Evolutionary conservation across 2,888 invertebrate genomes (phyloP), one percentile per base, ranked within the genome.

Genomic region (Rhabditoides inermis): DNA sequence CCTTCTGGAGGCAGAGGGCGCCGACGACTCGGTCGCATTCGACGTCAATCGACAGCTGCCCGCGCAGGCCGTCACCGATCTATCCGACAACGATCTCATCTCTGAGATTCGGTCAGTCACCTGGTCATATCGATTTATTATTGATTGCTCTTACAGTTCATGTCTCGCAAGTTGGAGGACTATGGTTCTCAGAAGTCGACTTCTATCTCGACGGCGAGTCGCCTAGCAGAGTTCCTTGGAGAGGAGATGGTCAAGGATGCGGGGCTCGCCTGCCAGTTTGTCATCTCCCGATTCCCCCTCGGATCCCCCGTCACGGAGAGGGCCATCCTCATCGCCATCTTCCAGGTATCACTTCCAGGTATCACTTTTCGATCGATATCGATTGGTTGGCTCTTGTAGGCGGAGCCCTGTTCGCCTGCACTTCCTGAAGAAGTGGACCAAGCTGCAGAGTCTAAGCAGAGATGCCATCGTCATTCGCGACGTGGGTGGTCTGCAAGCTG

Each of bases 121-220:
- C 18, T 18, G 18, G n/a, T n/a, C n/a, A n/a, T n/a, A n/a, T n/a
- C n/a, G n/a, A n/a, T n/a, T n/a, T n/a, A n/a, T n/a, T n/a, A n/a
- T n/a, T n/a, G n/a, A n/a, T n/a, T n/a, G n/a, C n/a, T n/a, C n/a
- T n/a, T n/a, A n/a, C n/a, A 45, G n/a, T 66, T 64, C 48, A 73
- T 72, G 72, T 65, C 65, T 15, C 0, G 85, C 72, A 94, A 91
- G 77, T 79, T 98, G 51, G 92, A 91, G 75, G 98, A 98, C 61
- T 98, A 98, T 74, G 98, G 92, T 0, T 81, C 80, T 0, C 95
- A 95, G 79, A 98, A 98, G 77, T 94, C 94, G 0, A 91, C 92
- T 0, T 94, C 94, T 0, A 98, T 98, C 65, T 91, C 91, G 15
- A 98, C 95, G 0, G 98, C 98, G 0, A 92, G 89, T 77, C 82